Percentiles rank a stretch among this genome's conserved stretches.
These are phyloP conservation scores for Stramonita haemastoma DNA, from an alignment of 2,888 invertebrate genomes.

Conservation along the genomic window DNA sequence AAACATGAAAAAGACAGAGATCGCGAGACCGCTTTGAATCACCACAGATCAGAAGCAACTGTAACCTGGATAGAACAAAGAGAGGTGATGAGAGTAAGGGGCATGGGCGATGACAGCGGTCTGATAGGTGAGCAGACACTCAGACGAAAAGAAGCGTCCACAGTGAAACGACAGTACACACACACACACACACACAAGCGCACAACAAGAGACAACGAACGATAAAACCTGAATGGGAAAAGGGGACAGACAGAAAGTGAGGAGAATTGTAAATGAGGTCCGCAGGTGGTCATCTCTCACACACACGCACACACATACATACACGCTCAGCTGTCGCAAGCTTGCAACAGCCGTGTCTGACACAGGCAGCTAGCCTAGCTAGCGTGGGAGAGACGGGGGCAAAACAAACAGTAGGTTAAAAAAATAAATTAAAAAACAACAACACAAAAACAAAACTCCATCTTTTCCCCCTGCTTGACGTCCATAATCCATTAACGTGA, in stretches of 20 bases:
- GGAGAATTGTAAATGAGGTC: slow-evolving; percentile 25
- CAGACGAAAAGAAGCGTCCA: too few relatives aligned
- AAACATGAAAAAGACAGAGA: neutral
- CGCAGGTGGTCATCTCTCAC: neutral
- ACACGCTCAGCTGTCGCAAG: neutral
- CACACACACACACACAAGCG: too few relatives aligned
- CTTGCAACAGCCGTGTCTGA: neutral
- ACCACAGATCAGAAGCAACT: neutral
- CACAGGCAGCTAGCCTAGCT: neutral
- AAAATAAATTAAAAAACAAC: neutral
- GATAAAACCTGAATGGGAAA: neutral
- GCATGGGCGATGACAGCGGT: too few relatives aligned
- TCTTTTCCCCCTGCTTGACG: too few relatives aligned
- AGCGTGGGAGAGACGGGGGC: too few relatives aligned
- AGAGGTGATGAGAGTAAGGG: too few relatives aligned
- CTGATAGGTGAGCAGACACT: too few relatives aligned
- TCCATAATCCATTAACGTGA: too few relatives aligned
- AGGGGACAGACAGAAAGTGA: neutral
- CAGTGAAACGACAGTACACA: too few relatives aligned
- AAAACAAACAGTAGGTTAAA: neutral
- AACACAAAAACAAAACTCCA: too few relatives aligned
- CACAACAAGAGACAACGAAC: too few relatives aligned
- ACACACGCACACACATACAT: neutral
- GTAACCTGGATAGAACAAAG: too few relatives aligned
- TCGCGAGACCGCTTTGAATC: neutral